A percentile compares a stretch with the other conserved stretches of the same genome.
phyloP scores from a whole-genome alignment of 2,888 invertebrate genomes.

The Apodemia duryi region DNA sequence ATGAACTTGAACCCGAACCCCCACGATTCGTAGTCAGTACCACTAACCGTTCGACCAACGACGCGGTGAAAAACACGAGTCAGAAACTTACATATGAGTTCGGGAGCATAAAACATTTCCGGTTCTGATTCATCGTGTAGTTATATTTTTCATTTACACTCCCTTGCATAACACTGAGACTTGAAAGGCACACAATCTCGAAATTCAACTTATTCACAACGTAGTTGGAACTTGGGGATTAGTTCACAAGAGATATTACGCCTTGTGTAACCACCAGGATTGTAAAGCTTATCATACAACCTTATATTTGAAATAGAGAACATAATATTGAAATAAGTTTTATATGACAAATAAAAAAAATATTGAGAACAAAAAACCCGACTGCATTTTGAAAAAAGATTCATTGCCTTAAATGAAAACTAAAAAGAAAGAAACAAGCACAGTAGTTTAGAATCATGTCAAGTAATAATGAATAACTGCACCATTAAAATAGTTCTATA shows the following conservation, averaged over 20 bases:
- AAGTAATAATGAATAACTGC: too few relatives aligned
- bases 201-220: background rate
- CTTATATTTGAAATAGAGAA: background rate
- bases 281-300: background rate
- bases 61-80: too few relatives aligned
- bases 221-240: constrained; percentile 10
- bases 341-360: background rate
- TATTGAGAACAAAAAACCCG: too few relatives aligned
- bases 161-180: background rate
- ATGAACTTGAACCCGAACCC: too few relatives aligned
- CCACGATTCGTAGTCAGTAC: too few relatives aligned
- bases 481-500: too few relatives aligned
- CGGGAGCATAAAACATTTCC: background rate
- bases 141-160: constrained; percentile 8
- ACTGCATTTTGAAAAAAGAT: too few relatives aligned
- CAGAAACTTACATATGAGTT: too few relatives aligned
- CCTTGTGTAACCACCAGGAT: background rate
- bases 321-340: background rate
- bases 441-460: too few relatives aligned
- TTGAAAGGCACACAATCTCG: background rate
- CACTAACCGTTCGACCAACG: too few relatives aligned
- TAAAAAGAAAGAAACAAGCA: too few relatives aligned
- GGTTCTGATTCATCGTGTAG: background rate
- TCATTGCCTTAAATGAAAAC: too few relatives aligned
- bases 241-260: constrained; percentile 4